Evolutionary conservation across 2,888 invertebrate genomes (phyloP).

Genomic region (Agonopterix heracliana): DNA sequence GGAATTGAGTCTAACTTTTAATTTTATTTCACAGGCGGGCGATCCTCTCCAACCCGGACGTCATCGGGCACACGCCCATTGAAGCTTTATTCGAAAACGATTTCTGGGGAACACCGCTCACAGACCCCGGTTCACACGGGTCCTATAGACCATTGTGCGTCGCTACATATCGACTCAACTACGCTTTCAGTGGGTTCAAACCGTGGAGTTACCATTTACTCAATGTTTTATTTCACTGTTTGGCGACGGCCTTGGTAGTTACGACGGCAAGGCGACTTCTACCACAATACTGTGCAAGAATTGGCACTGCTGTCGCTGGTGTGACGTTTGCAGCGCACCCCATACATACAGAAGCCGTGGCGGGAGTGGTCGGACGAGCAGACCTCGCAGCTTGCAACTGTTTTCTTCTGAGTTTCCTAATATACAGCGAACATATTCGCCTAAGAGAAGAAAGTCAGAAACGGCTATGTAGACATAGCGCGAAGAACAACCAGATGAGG

Average conservation of each 20-base stretch:
- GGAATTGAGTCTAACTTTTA: constrained; percentile 25
- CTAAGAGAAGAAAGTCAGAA: constrained; percentile 72
- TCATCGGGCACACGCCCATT: constrained; percentile 89
- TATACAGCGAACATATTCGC: constrained; percentile 87
- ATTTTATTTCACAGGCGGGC: constrained; percentile 86
- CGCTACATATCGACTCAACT: constrained; percentile 90
- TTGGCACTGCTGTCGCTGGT: constrained; percentile 86
- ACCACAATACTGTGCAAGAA: constrained; percentile 77
- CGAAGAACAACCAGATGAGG: constrained; percentile 43
- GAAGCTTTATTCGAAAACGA: constrained; percentile 91
- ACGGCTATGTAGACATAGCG: constrained; percentile 50
- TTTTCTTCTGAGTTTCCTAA: constrained; percentile 90
- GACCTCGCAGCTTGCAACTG: constrained; percentile 95
- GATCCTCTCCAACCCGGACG: constrained; percentile 95
- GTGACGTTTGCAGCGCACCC: constrained; percentile 96
- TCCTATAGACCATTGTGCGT: constrained; percentile 96
- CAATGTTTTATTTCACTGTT: constrained; percentile 90
- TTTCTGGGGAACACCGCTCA: constrained; percentile 98
- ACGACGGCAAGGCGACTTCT: constrained; percentile 83
- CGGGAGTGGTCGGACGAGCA: constrained; percentile 96
- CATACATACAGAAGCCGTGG: constrained; percentile 97
- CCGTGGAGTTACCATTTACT: constrained; percentile 91
- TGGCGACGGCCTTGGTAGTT: constrained; percentile 89
- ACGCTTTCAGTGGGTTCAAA: constrained; percentile 84
- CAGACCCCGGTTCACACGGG: constrained; percentile 95